These are phyloP conservation scores for Cantharis rustica DNA, from an alignment of 2,888 invertebrate genomes.

Conservation along the genomic window DNA sequence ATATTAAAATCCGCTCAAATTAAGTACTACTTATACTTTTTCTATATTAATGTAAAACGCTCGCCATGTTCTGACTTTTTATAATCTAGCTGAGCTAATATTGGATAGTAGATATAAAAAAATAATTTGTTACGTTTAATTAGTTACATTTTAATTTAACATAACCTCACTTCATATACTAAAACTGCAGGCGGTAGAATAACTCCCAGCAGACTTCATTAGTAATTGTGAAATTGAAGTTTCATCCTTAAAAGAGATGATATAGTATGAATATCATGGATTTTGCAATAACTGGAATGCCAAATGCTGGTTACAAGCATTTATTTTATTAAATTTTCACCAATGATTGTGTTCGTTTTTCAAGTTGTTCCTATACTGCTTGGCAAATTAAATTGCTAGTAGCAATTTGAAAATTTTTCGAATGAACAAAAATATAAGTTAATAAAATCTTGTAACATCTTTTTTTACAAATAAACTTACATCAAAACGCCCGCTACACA, in stretches of 20 bases:
- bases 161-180: not conserved
- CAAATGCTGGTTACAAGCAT: not conserved
- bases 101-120: no score
- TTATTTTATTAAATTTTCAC: not conserved
- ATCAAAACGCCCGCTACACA: not conserved
- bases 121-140: not conserved
- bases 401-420: not conserved
- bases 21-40: slow-evolving; percentile 14
- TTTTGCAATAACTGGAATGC: not conserved
- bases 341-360: not conserved
- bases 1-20: slow-evolving; percentile 36
- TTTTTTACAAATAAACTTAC: not conserved
- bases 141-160: not conserved
- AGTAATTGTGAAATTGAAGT: not conserved
- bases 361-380: not conserved
- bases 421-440: not conserved
- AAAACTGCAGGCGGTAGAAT: not conserved
- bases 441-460: not conserved
- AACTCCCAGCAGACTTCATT: not conserved
- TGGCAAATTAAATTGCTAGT: not conserved
- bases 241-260: not conserved
- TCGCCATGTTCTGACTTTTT: not conserved
- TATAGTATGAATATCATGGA: not conserved
- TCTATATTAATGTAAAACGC: slow-evolving; percentile 1
- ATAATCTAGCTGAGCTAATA: no score